Base-by-base conservation (phyloP, 2,113 vertebrate genomes). In the Sigmodon hispidus region DNA sequence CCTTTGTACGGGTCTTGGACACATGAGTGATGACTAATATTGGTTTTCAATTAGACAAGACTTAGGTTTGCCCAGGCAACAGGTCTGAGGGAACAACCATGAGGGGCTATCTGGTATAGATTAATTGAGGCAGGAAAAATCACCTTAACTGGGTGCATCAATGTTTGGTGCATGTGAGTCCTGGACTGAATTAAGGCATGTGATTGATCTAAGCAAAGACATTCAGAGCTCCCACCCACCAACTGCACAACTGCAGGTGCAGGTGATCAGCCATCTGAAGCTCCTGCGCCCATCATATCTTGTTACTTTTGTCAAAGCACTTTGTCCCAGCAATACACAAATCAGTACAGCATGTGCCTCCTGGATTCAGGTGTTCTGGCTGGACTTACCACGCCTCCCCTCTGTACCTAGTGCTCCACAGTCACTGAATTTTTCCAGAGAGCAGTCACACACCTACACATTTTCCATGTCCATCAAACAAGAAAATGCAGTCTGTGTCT, bases 381-480 rank as follows among this genome's bases (percentile, higher is more conserved):
- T 22, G n/a, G 15, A 9, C 12, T 3, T 52, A 21, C 29, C 24
- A 21, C 31, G 17, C 11, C 31, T 70, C 29, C 55, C 22, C 16
- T 87, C 0, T 90, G 17, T 3, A 21, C 4, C 16, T 22, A 5
- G 1, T 26, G 31, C 7, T 21, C 15, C 7, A 3, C 8, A 16
- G 8, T 65, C 15, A 59, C 26, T 59, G 22, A 21, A 19, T 26
- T 59, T 72, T 85, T 11, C 43, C 43, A 29, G 8, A n/a, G 21
- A 24, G 40, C 22, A 40, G 7, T 3, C 59, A 77, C 1, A 0
- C 8, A 24, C 26, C 21, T 19, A 85, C 70, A 10, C 24, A 43
- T 48, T 67, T 45, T 36, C 22, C 40, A 17, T 17, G 21, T 67
- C n/a, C 1, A 9, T 22, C n/a, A 69, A 86, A 36, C 24, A 69